Base-by-base conservation (phyloP, 2,113 vertebrate species). In the Laticauda laticaudata region DNA sequence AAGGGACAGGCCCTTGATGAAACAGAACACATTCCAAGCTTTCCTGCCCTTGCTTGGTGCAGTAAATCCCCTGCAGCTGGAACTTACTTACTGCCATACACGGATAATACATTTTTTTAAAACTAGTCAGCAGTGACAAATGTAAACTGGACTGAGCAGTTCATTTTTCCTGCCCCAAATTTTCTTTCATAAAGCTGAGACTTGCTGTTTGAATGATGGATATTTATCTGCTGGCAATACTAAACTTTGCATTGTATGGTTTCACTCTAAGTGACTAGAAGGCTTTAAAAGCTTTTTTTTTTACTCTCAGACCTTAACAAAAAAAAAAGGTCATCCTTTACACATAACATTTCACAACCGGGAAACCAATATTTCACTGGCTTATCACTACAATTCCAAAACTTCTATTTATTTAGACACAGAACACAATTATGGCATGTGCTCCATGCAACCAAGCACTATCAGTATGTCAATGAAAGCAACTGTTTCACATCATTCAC, bases 1-100 rank as follows among this genome's bases (percentile, higher is more conserved):
- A 93, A 97, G 97, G 98, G 98, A 98, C 98, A 97, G 97, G 98
- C 98, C 97, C 97, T 97, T 97, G 98, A 97, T 98, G 97, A 97
- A 98, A 97, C 96, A 97, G 97, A 98, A 98, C 98, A 98, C 98
- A 99, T 99, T 99, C 98, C 99, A 99, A 98, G 96, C 97, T 97
- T 97, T 98, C 96, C 97, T 95, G 96, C 98, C 98, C 98, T 98
- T 98, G 98, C 98, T 99, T 98, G 98, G 97, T 98, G 98, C 98
- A 97, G 95, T 99, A 99, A 90, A 99, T 99, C 98, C 98, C 98
- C 98, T 98, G 98, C 99, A 99, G 99, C 99, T 99, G 99, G 98
- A 98, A 98, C 97, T 97, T 97, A 97, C 98, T 98, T 98, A 98
- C 98, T 98, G 97, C 97, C 97, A 98, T 98, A 97, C 98, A 98